Evolutionary conservation across 2,113 vertebrate species (phyloP).

Genomic region (Bubalus kerabau): DNA sequence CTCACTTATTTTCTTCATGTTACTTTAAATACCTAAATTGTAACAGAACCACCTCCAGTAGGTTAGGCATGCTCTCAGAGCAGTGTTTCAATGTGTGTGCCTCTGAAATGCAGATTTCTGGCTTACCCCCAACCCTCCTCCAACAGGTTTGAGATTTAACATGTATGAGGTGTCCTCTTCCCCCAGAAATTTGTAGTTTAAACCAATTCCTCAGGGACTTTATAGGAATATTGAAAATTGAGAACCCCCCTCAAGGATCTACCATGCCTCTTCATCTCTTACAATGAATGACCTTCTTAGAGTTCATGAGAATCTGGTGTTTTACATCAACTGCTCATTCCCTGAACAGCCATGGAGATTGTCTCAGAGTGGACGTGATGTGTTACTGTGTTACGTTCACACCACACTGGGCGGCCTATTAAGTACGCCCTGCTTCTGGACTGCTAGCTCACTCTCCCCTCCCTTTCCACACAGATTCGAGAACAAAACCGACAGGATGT

Average conservation of each 20-base stretch:
- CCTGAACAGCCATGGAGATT: neutral
- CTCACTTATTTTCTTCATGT: neutral
- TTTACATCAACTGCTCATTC: neutral
- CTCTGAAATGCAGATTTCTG: neutral
- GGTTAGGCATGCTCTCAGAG: neutral
- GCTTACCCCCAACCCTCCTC: neutral
- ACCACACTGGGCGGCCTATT: neutral
- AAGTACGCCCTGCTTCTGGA: neutral
- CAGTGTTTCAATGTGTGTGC: too few relatives aligned
- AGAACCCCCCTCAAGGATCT: neutral
- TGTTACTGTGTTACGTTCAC: neutral
- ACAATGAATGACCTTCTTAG: neutral
- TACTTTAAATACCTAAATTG: neutral
- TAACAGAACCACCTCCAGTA: neutral
- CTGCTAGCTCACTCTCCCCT: neutral
- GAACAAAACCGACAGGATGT: conserved; percentile 97
- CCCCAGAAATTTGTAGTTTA: neutral
- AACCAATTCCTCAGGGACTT: neutral
- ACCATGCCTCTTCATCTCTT: neutral
- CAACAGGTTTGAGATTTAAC: neutral
- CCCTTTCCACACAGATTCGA: conserved; percentile 82
- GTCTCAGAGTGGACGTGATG: neutral
- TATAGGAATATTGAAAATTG: neutral
- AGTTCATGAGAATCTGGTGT: neutral
- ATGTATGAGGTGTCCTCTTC: neutral